Evolutionary conservation across 1,140 invertebrate genomes (phyloP), one percentile per base, ranked within the genome.

Genomic region (Chymomyza costata): DNA sequence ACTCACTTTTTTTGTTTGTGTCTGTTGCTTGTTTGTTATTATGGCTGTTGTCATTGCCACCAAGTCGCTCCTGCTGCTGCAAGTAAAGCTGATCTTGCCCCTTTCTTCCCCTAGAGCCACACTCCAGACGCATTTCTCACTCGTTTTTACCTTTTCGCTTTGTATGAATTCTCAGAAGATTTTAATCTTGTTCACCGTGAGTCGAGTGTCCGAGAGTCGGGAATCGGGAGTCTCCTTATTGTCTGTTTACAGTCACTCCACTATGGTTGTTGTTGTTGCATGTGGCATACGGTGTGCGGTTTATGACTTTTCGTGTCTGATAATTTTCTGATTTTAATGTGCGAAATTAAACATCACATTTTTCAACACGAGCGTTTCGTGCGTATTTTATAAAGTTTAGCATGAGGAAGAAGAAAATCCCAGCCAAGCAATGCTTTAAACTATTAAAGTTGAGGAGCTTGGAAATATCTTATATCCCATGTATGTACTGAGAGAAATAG

Each of bases 341-440:
- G 76, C 76, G 78, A 84, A 84, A 80, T 82, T 84, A 83, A 82
- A 82, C 81, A 84, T 84, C 82, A 84, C 82, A 84, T 83, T 84
- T 84, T 82, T 83, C 81, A 84, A 83, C 74, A 82, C 70, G 78
- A 71, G 64, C 58, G 65, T 69, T 78, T 73, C 41, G 39, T 50
- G 57, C 59, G 65, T 73, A 65, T 50, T 54, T 73, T 47, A 73
- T 15, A 57, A 39, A 39, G 31, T 63, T 63, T 55, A 70, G 37
- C 37, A 50, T 39, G 21, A 8, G 21, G 28, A 19, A 30, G 8
- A 44, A 25, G 17, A n/a, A n/a, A n/a, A n/a, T n/a, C n/a, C n/a
- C n/a, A n/a, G n/a, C n/a, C n/a, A n/a, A n/a, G n/a, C n/a, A n/a
- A n/a, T n/a, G n/a, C n/a, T n/a, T n/a, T n/a, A n/a, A n/a, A n/a